phyloP scores from a whole-genome alignment of 2,113 vertebrate species.

The Pelecanoides urinatrix region DNA sequence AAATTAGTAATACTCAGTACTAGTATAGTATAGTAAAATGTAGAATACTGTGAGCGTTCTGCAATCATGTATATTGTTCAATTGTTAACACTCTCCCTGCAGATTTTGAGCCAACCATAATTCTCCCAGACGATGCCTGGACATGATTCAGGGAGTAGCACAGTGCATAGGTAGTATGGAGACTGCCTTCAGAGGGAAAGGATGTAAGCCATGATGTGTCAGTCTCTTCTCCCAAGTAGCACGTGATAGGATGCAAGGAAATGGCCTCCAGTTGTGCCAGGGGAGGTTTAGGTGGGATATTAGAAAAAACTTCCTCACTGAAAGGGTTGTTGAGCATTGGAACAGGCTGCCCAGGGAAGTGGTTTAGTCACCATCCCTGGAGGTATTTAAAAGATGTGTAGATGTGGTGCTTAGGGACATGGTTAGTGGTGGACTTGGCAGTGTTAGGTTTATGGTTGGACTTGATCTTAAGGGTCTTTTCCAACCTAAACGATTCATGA shows the following conservation, averaged over 20 bases:
- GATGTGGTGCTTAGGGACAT: too few relatives aligned
- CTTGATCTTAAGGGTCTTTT: not conserved
- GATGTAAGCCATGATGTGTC: not conserved
- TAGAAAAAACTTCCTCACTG: not conserved
- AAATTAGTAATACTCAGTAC: not conserved
- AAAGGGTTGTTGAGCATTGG: not conserved
- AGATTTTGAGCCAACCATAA: not conserved
- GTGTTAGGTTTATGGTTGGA: not conserved
- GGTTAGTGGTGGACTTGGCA: not conserved
- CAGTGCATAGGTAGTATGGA: not conserved
- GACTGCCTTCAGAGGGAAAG: not conserved
- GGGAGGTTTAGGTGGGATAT: not conserved
- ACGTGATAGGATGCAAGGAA: not conserved
- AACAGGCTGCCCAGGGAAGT: not conserved
- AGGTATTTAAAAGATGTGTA: not conserved
- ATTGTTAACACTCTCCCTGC: not conserved
- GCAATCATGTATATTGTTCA: not conserved
- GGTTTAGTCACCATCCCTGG: not conserved
- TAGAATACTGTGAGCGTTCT: rapidly evolving
- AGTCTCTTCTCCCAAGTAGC: not conserved
- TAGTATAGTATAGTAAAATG: not conserved
- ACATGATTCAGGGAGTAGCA: not conserved
- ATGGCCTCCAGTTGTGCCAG: not conserved
- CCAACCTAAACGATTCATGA: not conserved
- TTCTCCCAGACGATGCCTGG: rapidly evolving